Evolutionary conservation across 2,888 invertebrate genomes (phyloP).

Genomic region (Lysandra bellargus): DNA sequence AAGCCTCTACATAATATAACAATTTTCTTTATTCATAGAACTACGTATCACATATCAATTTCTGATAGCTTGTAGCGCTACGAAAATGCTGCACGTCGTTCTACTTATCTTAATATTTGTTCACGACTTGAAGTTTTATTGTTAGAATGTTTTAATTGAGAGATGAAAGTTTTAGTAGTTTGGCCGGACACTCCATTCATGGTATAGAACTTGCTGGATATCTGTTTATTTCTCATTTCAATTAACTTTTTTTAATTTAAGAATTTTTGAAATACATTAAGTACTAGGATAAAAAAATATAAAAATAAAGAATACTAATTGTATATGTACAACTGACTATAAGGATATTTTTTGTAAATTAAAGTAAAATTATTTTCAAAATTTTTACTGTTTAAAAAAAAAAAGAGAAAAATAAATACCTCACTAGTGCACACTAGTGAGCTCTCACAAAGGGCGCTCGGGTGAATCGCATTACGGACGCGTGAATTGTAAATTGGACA

Average conservation of each 20-base stretch:
- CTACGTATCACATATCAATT: background rate
- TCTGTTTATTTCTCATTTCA: no score
- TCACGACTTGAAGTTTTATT: background rate
- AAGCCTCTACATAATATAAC: background rate
- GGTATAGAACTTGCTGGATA: no score
- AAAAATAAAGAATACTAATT: background rate
- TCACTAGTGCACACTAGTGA: conserved; percentile 33
- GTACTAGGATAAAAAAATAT: background rate
- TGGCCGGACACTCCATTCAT: no score
- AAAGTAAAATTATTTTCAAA: background rate
- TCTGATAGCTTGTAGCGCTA: background rate
- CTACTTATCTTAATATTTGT: background rate
- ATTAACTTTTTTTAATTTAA: no score
- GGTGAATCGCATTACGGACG: conserved; percentile 76
- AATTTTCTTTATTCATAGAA: background rate
- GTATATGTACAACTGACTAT: no score
- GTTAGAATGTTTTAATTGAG: no score
- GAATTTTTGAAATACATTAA: no score
- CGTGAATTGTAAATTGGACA: conserved; percentile 80
- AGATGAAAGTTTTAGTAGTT: no score
- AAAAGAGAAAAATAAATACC: background rate
- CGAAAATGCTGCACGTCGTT: background rate
- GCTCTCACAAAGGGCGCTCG: conserved; percentile 69
- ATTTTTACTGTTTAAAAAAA: background rate
- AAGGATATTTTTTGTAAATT: no score